A percentile compares a stretch with the other conserved stretches of the same genome.
Evolutionary conservation across 2,113 vertebrate genomes (phyloP).

Genomic region (Oxyruncus cristatus): DNA sequence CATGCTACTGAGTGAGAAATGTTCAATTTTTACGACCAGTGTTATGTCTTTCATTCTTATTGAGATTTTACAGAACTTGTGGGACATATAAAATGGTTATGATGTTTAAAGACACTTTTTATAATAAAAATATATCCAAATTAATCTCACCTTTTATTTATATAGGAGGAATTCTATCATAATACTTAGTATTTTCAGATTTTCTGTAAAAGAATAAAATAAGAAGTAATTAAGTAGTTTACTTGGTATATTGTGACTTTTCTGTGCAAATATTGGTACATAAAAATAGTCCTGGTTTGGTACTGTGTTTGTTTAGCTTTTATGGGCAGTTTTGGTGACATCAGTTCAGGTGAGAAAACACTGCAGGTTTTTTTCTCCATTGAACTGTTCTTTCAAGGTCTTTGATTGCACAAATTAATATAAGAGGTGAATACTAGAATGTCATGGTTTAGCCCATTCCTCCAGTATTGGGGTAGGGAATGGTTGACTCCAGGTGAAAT

Average conservation of each 20-base stretch:
- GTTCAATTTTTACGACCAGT: not conserved
- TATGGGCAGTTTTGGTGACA: not conserved
- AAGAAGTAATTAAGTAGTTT: not conserved
- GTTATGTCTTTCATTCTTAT: not conserved
- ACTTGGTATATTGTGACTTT: not conserved
- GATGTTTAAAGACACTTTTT: slow-evolving; percentile 16
- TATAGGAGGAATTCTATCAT: not conserved
- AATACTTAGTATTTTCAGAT: not conserved
- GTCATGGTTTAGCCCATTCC: too few relatives aligned
- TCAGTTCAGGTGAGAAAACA: not conserved
- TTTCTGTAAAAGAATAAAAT: not conserved
- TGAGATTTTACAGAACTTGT: not conserved
- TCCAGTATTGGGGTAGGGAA: too few relatives aligned
- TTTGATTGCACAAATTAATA: not conserved
- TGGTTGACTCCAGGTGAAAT: too few relatives aligned
- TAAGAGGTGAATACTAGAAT: not conserved
- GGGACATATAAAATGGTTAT: slow-evolving; percentile 32
- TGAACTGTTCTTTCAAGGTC: not conserved
- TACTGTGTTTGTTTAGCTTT: not conserved
- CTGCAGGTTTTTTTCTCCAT: not conserved
- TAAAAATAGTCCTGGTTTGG: not conserved
- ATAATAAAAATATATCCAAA: slow-evolving; percentile 17
- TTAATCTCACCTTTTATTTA: not conserved
- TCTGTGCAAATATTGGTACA: not conserved
- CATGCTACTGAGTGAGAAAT: not conserved